These are phyloP conservation scores for Elysia chlorotica DNA, from an alignment of 1,140 invertebrate species.

Conservation along the genomic window DNA sequence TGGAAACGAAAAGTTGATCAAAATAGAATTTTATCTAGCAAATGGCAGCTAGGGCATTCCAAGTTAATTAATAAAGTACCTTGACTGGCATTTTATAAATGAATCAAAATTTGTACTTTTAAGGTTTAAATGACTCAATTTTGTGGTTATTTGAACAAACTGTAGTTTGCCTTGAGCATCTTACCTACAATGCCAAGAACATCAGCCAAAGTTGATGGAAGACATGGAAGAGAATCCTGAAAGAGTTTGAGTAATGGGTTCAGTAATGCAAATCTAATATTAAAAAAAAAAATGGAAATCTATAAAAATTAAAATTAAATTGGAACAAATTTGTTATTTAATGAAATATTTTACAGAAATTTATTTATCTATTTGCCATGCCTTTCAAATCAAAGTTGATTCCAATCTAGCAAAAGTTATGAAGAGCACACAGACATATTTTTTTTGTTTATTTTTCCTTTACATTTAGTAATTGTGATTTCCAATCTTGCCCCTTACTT, in stretches of 20 bases:
- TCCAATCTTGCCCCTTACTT: too few species aligned
- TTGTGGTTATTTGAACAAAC: not conserved
- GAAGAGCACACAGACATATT: too few species aligned
- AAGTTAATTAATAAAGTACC: not conserved
- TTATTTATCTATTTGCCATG: not conserved
- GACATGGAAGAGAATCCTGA: conserved; percentile 48
- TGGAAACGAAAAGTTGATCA: not conserved
- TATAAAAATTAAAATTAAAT: not conserved
- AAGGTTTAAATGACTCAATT: too few species aligned
- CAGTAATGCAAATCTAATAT: conserved; percentile 6
- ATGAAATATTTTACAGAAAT: too few species aligned
- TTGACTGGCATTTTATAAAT: not conserved
- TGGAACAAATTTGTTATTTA: too few species aligned
- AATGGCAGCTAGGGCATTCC: too few species aligned
- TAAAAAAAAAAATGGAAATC: conserved; percentile 2
- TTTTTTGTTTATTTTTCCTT: too few species aligned
- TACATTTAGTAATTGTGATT: too few species aligned
- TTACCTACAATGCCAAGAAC: conserved; percentile 56
- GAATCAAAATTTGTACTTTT: not conserved
- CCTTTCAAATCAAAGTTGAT: not conserved
- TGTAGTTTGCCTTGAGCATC: not conserved
- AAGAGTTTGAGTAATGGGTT: conserved; percentile 24
- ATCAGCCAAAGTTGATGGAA: conserved; percentile 57
- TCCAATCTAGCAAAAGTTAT: not conserved
- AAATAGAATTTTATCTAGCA: too few species aligned